These are phyloP conservation scores for Equus przewalskii DNA, from an alignment of 2,113 vertebrate species.

Conservation along the genomic window DNA sequence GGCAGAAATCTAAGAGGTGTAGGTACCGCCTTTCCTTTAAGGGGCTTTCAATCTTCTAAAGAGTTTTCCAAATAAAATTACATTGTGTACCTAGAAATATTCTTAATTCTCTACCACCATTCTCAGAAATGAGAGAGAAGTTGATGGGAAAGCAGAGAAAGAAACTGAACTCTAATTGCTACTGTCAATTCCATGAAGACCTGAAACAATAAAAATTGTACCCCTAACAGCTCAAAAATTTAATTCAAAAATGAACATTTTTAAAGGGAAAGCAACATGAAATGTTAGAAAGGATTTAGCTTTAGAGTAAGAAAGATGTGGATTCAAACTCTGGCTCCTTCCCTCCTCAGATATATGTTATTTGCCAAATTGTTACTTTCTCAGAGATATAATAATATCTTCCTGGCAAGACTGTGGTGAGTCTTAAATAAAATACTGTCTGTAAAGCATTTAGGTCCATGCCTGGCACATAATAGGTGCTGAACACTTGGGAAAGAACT, in stretches of 20 bases:
- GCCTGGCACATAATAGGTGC: background rate
- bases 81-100: background rate
- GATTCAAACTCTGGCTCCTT: background rate
- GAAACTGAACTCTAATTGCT: background rate
- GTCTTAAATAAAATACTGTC: background rate
- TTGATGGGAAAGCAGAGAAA: background rate
- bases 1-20: background rate
- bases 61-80: background rate
- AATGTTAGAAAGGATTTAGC: background rate
- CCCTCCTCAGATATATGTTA: background rate
- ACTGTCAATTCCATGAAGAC: background rate
- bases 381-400: background rate
- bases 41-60: background rate
- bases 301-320: background rate
- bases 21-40: background rate
- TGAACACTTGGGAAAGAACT: background rate
- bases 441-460: background rate
- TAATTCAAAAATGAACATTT: background rate
- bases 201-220: slow-evolving; percentile 15
- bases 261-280: background rate
- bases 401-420: background rate
- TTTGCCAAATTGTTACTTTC: background rate
- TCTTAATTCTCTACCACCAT: background rate
- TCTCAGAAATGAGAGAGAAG: slow-evolving; percentile 6
- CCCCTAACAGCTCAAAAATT: background rate